Conservation (phyloP, 1,140 invertebrate genomes). For the Camponotus pennsylvanicus region DNA sequence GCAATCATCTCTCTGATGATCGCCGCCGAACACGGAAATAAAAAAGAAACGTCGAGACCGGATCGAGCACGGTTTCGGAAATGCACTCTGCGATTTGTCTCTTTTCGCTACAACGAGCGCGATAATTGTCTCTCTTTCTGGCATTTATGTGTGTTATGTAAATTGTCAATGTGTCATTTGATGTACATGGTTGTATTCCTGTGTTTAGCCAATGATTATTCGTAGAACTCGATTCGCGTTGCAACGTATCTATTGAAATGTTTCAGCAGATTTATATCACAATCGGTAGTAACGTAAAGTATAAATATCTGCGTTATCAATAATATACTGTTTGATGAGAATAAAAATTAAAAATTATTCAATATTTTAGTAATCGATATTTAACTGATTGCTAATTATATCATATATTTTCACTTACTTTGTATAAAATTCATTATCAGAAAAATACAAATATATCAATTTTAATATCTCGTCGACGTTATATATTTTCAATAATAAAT, state of each 20-base stretch:
- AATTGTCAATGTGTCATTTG: constrained; percentile 59
- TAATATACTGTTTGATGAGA: constrained; percentile 2
- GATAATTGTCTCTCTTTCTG: constrained; percentile 33
- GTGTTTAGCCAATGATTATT: neutral
- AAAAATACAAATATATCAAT: too few species aligned
- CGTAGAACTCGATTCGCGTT: neutral
- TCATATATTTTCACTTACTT: neutral
- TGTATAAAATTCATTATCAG: neutral
- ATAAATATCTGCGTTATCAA: neutral
- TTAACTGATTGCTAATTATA: too few species aligned
- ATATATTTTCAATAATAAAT: neutral
- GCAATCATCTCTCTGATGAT: constrained; percentile 1
- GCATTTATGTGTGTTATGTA: constrained; percentile 58
- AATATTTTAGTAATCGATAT: neutral
- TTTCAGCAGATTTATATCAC: neutral
- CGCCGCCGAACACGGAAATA: constrained; percentile 28
- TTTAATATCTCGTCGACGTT: neutral
- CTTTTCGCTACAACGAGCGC: constrained; percentile 10
- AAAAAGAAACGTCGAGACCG: neutral
- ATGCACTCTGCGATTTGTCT: constrained; percentile 4
- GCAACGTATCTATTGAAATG: neutral
- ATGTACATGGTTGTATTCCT: constrained; percentile 11
- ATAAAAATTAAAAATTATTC: neutral
- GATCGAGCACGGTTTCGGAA: constrained; percentile 22
- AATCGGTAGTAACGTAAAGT: neutral